Evolutionary conservation across 2,888 invertebrate species (phyloP).

Genomic region (Merodon equestris): DNA sequence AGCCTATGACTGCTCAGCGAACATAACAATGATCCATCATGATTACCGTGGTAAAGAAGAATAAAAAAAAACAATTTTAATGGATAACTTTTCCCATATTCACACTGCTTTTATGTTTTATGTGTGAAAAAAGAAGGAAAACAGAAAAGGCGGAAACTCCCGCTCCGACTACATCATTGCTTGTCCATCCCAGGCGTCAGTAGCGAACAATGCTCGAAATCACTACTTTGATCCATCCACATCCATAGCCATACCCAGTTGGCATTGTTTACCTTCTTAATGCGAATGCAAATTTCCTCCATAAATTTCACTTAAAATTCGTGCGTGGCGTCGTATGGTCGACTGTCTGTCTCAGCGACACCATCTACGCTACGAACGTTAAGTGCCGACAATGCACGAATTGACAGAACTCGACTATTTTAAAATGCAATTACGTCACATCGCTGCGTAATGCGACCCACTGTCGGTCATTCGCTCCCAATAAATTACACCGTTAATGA

Average conservation of each 20-base stretch:
- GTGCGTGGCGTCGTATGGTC: slow-evolving; percentile 15
- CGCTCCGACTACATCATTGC: neutral
- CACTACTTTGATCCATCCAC: slow-evolving; percentile 7
- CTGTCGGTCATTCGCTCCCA: slow-evolving; percentile 54
- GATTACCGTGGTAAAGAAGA: no score
- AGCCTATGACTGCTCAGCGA: no score
- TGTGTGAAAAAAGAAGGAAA: no score
- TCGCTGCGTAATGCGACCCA: slow-evolving; percentile 38
- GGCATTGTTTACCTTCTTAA: slow-evolving; percentile 21
- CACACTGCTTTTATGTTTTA: no score
- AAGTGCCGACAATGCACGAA: slow-evolving; percentile 10
- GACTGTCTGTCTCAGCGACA: slow-evolving; percentile 29
- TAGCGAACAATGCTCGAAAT: slow-evolving; percentile 7
- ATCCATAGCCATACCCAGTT: neutral
- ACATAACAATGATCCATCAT: no score
- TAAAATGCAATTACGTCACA: slow-evolving; percentile 65
- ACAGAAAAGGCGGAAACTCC: neutral
- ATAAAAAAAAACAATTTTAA: no score
- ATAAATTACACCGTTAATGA: slow-evolving; percentile 64
- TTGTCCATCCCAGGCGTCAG: no score
- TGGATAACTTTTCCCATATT: no score
- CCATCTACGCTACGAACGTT: neutral
- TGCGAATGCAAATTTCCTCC: slow-evolving; percentile 34
- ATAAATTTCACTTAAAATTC: slow-evolving; percentile 58
- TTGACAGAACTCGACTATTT: slow-evolving; percentile 48